phyloP scores from a whole-genome alignment of 2,113 vertebrate species.

The Hyperoodon ampullatus region DNA sequence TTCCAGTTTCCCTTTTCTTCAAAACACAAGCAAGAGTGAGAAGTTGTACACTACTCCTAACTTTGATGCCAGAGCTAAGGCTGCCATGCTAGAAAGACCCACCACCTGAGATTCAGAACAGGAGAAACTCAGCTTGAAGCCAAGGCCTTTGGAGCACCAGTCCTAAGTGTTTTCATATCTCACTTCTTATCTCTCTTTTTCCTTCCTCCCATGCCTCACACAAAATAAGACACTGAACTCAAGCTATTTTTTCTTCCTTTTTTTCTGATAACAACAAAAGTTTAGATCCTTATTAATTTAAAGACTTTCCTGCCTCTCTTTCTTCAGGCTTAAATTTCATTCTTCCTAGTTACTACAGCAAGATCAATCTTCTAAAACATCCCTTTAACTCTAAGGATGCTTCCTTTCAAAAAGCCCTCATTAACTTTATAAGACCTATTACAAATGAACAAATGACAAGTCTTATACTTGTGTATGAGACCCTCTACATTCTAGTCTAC shows the following conservation, averaged over 20 bases:
- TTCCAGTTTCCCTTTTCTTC: neutral
- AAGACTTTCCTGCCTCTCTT: neutral
- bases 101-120: neutral
- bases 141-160: accelerated
- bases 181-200: neutral
- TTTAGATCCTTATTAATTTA: neutral
- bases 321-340: neutral
- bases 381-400: neutral
- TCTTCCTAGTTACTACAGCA: neutral
- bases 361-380: neutral
- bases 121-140: neutral
- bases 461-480: neutral
- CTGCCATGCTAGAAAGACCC: neutral
- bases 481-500: neutral
- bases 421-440: neutral
- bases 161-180: accelerated
- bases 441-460: neutral
- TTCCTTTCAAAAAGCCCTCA: neutral
- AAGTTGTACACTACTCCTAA: accelerated
- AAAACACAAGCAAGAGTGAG: neutral
- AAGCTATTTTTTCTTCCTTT: neutral
- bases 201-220: neutral
- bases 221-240: neutral
- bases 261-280: neutral
- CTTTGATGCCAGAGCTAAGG: neutral